Evolutionary conservation across 2,888 invertebrate species (phyloP).

Genomic region (Mystacides longicornis): DNA sequence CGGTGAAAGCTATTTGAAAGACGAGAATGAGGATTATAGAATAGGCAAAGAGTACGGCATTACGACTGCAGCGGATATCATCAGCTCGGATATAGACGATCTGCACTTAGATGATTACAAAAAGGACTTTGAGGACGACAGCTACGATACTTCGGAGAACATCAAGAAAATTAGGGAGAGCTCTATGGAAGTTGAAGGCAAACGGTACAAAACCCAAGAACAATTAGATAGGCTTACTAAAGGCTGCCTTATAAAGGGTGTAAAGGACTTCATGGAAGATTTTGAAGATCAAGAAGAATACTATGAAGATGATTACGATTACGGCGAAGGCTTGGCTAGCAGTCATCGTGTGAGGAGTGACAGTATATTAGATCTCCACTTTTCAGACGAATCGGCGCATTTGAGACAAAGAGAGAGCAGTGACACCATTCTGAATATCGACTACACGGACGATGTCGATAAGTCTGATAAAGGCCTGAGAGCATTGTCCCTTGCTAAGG

Average conservation of each 20-base stretch:
- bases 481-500: constrained; percentile 9
- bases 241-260: constrained; percentile 4
- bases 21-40: constrained; percentile 7
- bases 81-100: constrained; percentile 15
- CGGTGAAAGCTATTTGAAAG: constrained; percentile 5
- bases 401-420: constrained; percentile 15
- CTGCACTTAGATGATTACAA: constrained; percentile 7
- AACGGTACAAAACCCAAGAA: constrained; percentile 10
- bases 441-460: constrained; percentile 19
- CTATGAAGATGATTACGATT: constrained; percentile 25
- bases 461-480: constrained; percentile 15
- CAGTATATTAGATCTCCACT: constrained; percentile 17
- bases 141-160: constrained; percentile 13
- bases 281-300: constrained; percentile 21
- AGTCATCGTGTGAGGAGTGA: constrained; percentile 18
- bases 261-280: constrained; percentile 20
- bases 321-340: constrained; percentile 21
- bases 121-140: constrained; percentile 12
- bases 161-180: constrained; percentile 13
- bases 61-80: constrained; percentile 15
- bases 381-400: constrained; percentile 8
- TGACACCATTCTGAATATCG: constrained; percentile 19
- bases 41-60: constrained; percentile 10
- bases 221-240: constrained; percentile 14
- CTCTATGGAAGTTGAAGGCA: constrained; percentile 6